Conservation (phyloP, 1,140 invertebrate species). For the Nasonia giraulti region DNA sequence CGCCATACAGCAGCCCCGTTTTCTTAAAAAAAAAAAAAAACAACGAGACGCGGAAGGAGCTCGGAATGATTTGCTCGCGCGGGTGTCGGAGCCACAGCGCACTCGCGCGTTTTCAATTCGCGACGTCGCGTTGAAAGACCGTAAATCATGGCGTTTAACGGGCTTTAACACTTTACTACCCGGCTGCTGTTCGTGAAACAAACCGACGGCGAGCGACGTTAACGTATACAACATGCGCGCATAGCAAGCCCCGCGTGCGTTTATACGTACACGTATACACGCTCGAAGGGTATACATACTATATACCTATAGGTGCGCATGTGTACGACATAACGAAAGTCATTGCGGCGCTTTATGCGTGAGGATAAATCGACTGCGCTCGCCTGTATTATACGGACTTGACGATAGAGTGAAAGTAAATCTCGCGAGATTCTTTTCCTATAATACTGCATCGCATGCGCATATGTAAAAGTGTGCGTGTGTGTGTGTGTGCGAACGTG, state of each 20-base stretch:
- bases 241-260: neutral
- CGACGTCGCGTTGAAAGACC: conserved; percentile 38
- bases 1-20: neutral
- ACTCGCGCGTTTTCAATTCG: conserved; percentile 28
- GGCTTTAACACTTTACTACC: conserved; percentile 17
- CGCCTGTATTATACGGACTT: conserved; percentile 1
- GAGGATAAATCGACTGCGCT: conserved; percentile 44
- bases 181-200: neutral
- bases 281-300: too few species aligned
- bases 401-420: conserved; percentile 49
- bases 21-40: neutral
- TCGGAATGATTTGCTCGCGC: conserved; percentile 26
- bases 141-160: conserved; percentile 50
- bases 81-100: neutral
- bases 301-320: too few species aligned
- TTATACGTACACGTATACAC: neutral
- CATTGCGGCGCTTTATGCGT: conserved; percentile 11
- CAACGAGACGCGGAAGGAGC: neutral
- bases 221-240: neutral
- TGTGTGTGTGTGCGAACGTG: neutral
- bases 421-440: conserved; percentile 1
- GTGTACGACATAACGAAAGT: neutral
- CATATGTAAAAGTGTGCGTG: neutral
- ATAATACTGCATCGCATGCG: too few species aligned
- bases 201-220: neutral